These are phyloP conservation scores for Nannospalax galili DNA, from an alignment of 2,113 vertebrate genomes.

Conservation along the genomic window DNA sequence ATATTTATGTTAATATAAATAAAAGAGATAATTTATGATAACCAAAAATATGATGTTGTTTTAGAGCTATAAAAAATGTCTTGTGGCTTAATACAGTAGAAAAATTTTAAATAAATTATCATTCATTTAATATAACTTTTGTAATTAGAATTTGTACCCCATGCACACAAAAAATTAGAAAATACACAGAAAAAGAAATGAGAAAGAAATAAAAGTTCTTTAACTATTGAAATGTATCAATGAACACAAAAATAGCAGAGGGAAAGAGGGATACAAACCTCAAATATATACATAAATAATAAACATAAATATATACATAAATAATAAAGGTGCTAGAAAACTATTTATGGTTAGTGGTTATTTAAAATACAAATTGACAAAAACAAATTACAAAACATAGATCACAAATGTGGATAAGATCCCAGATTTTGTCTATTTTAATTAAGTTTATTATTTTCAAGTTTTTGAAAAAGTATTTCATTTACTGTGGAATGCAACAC, in stretches of 20 bases:
- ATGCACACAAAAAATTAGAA: no score
- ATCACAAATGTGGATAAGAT: no score
- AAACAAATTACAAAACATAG: neutral
- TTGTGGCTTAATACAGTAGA: neutral
- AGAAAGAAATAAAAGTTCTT: no score
- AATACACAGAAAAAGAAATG: neutral
- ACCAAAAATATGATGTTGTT: neutral
- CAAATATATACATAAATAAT: neutral
- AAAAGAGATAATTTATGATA: neutral
- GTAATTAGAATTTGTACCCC: neutral
- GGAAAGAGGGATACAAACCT: neutral
- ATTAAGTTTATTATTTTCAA: no score
- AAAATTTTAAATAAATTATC: neutral
- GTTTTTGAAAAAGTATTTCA: no score
- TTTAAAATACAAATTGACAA: neutral
- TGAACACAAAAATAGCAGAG: neutral
- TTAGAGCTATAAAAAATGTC: neutral
- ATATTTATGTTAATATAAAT: neutral
- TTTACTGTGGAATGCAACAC: no score
- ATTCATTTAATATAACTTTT: neutral
- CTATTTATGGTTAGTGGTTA: neutral
- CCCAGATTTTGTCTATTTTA: no score
- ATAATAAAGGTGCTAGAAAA: neutral
- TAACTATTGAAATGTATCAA: neutral
- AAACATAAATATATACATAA: no score